These are phyloP conservation scores for Electrophaes corylata DNA, from an alignment of 2,888 invertebrate species.

Conservation along the genomic window DNA sequence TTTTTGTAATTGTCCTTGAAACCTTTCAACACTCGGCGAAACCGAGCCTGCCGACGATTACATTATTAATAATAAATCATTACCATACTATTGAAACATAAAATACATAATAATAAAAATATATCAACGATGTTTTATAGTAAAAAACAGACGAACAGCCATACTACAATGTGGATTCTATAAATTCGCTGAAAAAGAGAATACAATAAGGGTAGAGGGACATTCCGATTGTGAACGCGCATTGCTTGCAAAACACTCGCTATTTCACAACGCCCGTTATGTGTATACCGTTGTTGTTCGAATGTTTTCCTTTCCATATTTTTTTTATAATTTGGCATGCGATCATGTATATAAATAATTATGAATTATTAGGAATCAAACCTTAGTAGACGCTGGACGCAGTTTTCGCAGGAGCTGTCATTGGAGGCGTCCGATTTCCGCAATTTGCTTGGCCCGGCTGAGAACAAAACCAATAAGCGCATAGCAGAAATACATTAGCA, in stretches of 20 bases:
- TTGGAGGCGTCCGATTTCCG: slow-evolving; percentile 56
- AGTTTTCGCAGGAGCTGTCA: slow-evolving; percentile 60
- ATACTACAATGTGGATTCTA: slow-evolving; percentile 38
- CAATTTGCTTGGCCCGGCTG: slow-evolving; percentile 70
- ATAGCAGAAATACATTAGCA: slow-evolving; percentile 66
- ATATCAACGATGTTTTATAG: slow-evolving; percentile 9
- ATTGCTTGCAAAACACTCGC: slow-evolving; percentile 44
- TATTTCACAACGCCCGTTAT: slow-evolving; percentile 33
- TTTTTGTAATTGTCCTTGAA: slow-evolving; percentile 9
- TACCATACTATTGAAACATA: slow-evolving; percentile 29
- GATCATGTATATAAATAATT: slow-evolving; percentile 35
- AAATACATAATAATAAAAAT: slow-evolving; percentile 17
- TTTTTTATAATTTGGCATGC: slow-evolving; percentile 28
- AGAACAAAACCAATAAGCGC: slow-evolving; percentile 77
- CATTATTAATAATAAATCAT: slow-evolving; percentile 20
- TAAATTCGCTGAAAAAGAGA: slow-evolving; percentile 47
- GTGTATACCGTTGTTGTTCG: slow-evolving; percentile 5
- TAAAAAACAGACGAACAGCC: slow-evolving; percentile 33
- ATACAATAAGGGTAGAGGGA: neutral
- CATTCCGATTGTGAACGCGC: slow-evolving; percentile 36
- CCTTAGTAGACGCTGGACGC: slow-evolving; percentile 66
- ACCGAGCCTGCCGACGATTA: neutral
- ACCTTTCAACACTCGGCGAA: slow-evolving; percentile 1
- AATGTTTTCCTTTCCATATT: neutral
- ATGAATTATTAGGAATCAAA: slow-evolving; percentile 58